Conservation (phyloP, 2,888 invertebrate species). For the Criorhina ranunculi region DNA sequence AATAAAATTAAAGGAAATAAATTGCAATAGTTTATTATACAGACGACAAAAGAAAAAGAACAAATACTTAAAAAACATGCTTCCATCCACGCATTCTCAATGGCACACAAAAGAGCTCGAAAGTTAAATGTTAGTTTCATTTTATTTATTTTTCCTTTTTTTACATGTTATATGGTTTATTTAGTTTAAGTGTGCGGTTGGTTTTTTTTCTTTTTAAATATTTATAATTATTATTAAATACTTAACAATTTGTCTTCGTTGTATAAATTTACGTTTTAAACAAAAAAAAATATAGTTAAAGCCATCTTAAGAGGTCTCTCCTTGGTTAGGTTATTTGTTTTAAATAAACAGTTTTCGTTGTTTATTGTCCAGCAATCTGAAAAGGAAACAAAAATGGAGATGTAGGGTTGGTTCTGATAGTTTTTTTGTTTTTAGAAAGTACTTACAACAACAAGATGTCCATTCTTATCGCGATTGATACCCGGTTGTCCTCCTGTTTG, state of each 20-base stretch:
- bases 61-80: slow-evolving; percentile 34
- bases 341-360: slow-evolving; percentile 59
- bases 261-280: slow-evolving; percentile 60
- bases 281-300: slow-evolving; percentile 68
- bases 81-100: slow-evolving; percentile 54
- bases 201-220: slow-evolving; percentile 23
- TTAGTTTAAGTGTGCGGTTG: slow-evolving; percentile 53
- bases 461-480: slow-evolving; percentile 93
- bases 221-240: slow-evolving; percentile 55
- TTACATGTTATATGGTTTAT: slow-evolving; percentile 24
- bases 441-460: slow-evolving; percentile 93
- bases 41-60: not conserved
- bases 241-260: slow-evolving; percentile 74
- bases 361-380: slow-evolving; percentile 84
- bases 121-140: slow-evolving; percentile 23
- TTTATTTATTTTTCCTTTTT: slow-evolving; percentile 24
- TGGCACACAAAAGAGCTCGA: slow-evolving; percentile 67
- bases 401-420: not conserved
- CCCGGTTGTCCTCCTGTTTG: slow-evolving; percentile 90
- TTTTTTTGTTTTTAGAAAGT: not conserved
- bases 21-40: slow-evolving; percentile 27
- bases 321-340: slow-evolving; percentile 57
- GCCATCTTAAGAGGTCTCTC: slow-evolving; percentile 75
- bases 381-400: slow-evolving; percentile 44
- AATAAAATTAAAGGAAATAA: slow-evolving; percentile 28